Evolutionary conservation across 2,113 vertebrate genomes (phyloP).

Genomic region (Sigmodon hispidus): DNA sequence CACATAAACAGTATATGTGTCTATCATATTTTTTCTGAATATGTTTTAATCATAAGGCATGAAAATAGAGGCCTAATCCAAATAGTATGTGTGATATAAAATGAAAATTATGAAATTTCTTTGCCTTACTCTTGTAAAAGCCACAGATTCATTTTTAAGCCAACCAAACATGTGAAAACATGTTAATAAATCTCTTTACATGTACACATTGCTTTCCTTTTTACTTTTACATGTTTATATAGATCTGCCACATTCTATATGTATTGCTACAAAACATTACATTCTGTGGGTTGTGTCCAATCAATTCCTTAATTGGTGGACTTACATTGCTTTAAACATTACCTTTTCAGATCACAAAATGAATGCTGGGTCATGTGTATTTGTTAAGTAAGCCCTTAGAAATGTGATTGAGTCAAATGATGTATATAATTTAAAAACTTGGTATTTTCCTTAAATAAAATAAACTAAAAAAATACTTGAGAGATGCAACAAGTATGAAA

Average conservation of each 20-base stretch:
- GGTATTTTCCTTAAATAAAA: neutral
- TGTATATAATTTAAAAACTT: neutral
- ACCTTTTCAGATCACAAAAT: neutral
- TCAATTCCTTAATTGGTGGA: neutral
- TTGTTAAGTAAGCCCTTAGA: neutral
- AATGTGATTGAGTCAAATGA: neutral
- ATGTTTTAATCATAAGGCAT: neutral
- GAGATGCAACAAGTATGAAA: neutral
- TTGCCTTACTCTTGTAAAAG: neutral
- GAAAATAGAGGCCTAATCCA: slow-evolving; percentile 21
- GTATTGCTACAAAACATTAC: neutral
- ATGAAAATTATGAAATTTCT: neutral
- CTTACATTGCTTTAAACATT: neutral
- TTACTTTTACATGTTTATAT: neutral
- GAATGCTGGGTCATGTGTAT: neutral
- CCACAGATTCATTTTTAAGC: neutral
- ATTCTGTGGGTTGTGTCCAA: neutral
- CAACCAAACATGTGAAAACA: neutral
- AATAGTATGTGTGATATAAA: neutral
- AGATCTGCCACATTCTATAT: neutral
- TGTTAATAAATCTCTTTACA: neutral
- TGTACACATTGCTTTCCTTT: neutral
- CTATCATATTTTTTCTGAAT: slow-evolving; percentile 15
- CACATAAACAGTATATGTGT: neutral
- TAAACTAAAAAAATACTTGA: neutral